These are phyloP conservation scores for Echiichthys vipera DNA, from an alignment of 2,797 vertebrate genomes.

Conservation along the genomic window DNA sequence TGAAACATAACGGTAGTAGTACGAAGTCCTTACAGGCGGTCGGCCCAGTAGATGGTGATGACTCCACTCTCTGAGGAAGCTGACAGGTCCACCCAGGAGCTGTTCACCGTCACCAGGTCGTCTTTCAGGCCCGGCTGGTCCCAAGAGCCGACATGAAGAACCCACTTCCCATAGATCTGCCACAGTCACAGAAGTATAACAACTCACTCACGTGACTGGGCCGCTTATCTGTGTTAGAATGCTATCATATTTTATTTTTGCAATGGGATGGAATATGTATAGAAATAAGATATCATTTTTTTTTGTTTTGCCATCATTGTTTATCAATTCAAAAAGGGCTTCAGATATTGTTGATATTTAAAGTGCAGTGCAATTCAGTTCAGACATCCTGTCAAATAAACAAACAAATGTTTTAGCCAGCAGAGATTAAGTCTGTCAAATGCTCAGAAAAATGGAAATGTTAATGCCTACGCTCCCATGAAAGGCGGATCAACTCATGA, in stretches of 20 bases:
- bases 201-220: background rate
- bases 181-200: background rate
- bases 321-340: background rate
- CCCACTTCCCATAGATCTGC: conserved; percentile 82
- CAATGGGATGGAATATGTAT: too few species aligned
- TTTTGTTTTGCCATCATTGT: background rate
- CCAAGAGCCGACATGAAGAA: conserved; percentile 74
- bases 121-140: conserved; percentile 67
- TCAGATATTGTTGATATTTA: background rate
- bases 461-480: background rate
- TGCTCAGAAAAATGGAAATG: background rate
- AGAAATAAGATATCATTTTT: background rate
- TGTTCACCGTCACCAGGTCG: conserved; percentile 67
- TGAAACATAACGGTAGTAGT: background rate
- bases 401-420: background rate
- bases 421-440: background rate
- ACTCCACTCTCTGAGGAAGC: conserved; percentile 64
- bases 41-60: conserved; percentile 78
- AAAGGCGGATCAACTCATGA: background rate
- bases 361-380: background rate
- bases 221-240: background rate
- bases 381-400: too few species aligned
- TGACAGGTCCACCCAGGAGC: conserved; percentile 78
- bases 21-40: conserved; percentile 71
- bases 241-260: background rate